Evolutionary conservation across 2,888 invertebrate genomes (phyloP), one percentile per base, ranked within the genome.

Genomic region (Ennomos fuscantarius): DNA sequence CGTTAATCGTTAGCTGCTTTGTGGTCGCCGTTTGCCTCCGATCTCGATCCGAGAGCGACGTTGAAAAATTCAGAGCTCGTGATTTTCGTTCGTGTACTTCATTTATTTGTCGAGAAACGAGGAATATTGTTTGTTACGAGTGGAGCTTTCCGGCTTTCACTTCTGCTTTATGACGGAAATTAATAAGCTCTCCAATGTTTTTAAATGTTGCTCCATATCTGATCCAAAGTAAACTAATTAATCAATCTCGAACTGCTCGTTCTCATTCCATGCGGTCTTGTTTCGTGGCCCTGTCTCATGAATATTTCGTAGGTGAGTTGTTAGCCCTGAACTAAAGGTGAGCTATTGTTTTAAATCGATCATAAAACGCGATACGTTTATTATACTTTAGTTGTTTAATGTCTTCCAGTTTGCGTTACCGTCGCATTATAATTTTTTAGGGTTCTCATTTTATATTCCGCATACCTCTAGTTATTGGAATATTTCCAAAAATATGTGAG

Each of bases 11-110:
- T 81, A 77, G 76, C 69, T 66, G 77, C 86, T 88, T 89, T 89
- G 86, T 84, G 78, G 65, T 79, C 73, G 82, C 88, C 89, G 88
- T 83, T 67, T 78, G 78, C 74, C 69, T 68, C 74, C 68, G 79
- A 84, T 86, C 83, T 74, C 83, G 84, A 85, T 84, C 76, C 78
- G 68, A 74, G 75, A 69, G 71, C 75, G 87, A 90, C 87, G 83
- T 88, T 89, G 89, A 89, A 89, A 90, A 90, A 89, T 89, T 83
- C 84, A 79, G 74, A 79, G 75, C 82, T 87, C 90, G 90, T 89
- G 90, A 88, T 89, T 87, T 89, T 84, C 76, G 81, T 82, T 89
- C 89, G 87, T 88, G 89, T 84, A 77, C 79, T 82, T 84, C 84
- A 84, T 89, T 89, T 87, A 84, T 87, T 86, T 81, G 76, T 81